Evolutionary conservation across 1,140 invertebrate genomes (phyloP), one percentile per base, ranked within the genome.

Genomic region (Aporrectodea caliginosa): DNA sequence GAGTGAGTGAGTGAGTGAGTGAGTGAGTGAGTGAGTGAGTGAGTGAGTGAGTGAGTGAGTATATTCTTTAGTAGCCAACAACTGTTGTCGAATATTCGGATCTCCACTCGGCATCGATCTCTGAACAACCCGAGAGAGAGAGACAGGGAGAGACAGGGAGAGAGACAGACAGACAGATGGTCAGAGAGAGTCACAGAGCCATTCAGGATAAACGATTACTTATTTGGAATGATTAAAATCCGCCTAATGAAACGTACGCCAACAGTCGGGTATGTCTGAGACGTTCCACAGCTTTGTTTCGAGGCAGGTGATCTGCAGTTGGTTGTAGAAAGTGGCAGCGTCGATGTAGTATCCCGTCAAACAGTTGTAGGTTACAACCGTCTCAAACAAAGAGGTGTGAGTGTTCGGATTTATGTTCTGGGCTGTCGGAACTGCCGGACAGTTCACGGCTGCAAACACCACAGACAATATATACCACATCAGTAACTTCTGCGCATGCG

Each of bases 301-400:
- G 22, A 35, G 78, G 32, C 78, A 79, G 0, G 16, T 22, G 16
- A 72, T 78, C 27, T 29, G 2, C 58, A 33, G 16, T 16, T 30
- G 30, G 27, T 69, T 78, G 6, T 30, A 68, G 16, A 33, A 33
- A 1, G 30, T 73, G 35, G 34, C 30, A 1, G 16, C 31, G 75
- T 78, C 80, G n/a, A 68, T 32, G 77, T 81, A 81, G 68, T 81
- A 76, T 27, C 80, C 80, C 27, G 58, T 32, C 33, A 35, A 0
- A 58, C 80, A 81, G 27, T 34, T 27, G 58, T 74, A 81, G 34
- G n/a, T 69, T 2, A 81, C 80, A 2, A 81, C 77, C 14, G 80
- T 81, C 16, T 69, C 80, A 27, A 71, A 78, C 29, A 81, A 76
- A 16, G 29, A 29, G 33, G 31, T 81, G 16, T 78, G 27, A 0